These are phyloP conservation scores for Triops longicaudatus DNA, from an alignment of 1,140 invertebrate species.

Conservation along the genomic window DNA sequence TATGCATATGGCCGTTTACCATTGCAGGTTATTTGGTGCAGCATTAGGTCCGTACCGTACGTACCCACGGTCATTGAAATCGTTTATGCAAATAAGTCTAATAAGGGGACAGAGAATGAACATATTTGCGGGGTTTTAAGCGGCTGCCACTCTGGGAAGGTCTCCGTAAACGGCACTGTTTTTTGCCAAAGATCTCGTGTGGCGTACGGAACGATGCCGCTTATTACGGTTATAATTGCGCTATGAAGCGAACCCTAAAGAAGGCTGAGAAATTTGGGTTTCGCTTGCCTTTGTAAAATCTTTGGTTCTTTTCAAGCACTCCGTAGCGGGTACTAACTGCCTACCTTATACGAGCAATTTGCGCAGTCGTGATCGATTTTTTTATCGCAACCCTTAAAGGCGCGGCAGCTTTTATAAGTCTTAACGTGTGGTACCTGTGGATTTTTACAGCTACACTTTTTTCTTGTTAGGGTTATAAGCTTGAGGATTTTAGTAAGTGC, in stretches of 20 bases:
- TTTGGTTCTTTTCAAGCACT: not conserved
- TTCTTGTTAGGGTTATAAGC: not conserved
- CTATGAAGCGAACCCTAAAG: not conserved
- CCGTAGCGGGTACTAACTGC: not conserved
- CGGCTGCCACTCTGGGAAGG: not conserved
- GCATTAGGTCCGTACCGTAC: too few species aligned
- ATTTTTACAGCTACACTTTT: not conserved
- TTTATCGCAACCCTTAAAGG: not conserved
- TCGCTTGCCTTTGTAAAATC: not conserved
- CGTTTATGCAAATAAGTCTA: conserved; percentile 2
- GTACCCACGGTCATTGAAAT: not conserved
- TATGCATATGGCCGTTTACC: too few species aligned
- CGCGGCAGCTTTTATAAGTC: not conserved
- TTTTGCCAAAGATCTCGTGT: not conserved
- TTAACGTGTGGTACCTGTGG: not conserved
- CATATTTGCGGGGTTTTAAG: not conserved
- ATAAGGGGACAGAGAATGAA: conserved; percentile 7
- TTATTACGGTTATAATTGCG: not conserved
- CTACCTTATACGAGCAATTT: not conserved
- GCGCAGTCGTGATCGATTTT: not conserved
- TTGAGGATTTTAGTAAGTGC: too few species aligned
- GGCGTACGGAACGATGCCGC: conserved; percentile 8
- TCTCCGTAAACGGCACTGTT: not conserved
- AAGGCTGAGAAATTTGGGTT: conserved; percentile 3
- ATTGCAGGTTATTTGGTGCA: too few species aligned